Conservation (phyloP, 2,888 invertebrate species). For the Axea sp. region DNA sequence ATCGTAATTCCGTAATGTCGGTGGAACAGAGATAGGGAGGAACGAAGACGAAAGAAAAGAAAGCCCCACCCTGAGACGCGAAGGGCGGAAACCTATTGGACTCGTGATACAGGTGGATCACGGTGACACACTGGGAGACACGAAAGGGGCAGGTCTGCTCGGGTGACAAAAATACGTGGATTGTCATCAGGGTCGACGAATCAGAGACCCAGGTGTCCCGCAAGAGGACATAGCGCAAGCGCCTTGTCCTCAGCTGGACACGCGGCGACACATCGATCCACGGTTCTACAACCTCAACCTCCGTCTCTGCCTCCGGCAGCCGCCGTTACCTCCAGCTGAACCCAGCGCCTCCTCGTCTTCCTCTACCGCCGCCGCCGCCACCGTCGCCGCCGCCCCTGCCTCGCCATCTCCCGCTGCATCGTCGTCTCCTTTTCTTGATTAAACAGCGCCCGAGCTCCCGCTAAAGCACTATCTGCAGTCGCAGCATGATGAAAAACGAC, state of each 20-base stretch:
- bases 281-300: conserved; percentile 72
- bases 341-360: conserved; percentile 62
- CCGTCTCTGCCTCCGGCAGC: conserved; percentile 61
- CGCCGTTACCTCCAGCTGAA: conserved; percentile 58
- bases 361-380: conserved; percentile 33
- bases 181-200: conserved; percentile 69
- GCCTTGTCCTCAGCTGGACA: conserved; percentile 75
- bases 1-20: no score
- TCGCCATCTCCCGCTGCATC: conserved; percentile 56
- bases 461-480: conserved; percentile 62
- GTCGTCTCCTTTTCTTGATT: conserved; percentile 72
- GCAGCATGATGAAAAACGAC: conserved; percentile 50
- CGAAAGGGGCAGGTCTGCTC: conserved; percentile 58
- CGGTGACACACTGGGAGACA: conserved; percentile 45
- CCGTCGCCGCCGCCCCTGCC: conserved; percentile 47
- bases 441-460: conserved; percentile 67
- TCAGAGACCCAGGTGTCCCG: conserved; percentile 69
- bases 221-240: conserved; percentile 74
- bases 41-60: conserved; percentile 32
- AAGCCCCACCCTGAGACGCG: conserved; percentile 52
- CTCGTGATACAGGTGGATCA: conserved; percentile 26
- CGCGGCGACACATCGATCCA: conserved; percentile 78
- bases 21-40: no score
- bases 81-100: conserved; percentile 63
- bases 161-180: conserved; percentile 68